phyloP scores from a whole-genome alignment of 35 echinoderm and acorn worm species.

The Strongylocentrotus purpuratus region DNA sequence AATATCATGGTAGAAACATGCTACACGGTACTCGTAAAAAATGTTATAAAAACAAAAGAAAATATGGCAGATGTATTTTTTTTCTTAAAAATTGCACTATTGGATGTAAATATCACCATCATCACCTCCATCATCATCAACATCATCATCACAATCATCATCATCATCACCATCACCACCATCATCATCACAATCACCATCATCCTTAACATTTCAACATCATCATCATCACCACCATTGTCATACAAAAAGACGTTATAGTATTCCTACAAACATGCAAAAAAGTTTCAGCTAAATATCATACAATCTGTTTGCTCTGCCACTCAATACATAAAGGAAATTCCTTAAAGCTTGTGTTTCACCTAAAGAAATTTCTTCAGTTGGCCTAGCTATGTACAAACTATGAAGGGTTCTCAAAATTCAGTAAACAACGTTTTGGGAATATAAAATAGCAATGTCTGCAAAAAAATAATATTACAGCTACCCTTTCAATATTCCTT shows the following conservation, averaged over 20 bases:
- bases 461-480: no score
- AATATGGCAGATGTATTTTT: constrained; percentile 13
- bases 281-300: constrained; percentile 28
- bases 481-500: no score
- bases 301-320: background rate
- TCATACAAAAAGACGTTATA: background rate
- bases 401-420: background rate
- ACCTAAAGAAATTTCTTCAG: background rate
- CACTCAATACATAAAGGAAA: background rate
- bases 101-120: constrained; percentile 9
- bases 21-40: background rate
- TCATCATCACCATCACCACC: background rate
- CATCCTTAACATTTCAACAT: background rate
- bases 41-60: background rate
- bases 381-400: background rate
- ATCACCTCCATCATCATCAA: background rate
- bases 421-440: no score
- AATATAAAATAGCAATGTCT: no score
- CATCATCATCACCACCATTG: background rate
- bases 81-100: constrained; percentile 3
- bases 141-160: background rate
- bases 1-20: background rate
- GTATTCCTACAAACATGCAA: constrained; percentile 39
- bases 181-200: background rate
- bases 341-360: background rate